Conservation (phyloP, 2,888 invertebrate genomes). For the Tiphia femorata region DNA sequence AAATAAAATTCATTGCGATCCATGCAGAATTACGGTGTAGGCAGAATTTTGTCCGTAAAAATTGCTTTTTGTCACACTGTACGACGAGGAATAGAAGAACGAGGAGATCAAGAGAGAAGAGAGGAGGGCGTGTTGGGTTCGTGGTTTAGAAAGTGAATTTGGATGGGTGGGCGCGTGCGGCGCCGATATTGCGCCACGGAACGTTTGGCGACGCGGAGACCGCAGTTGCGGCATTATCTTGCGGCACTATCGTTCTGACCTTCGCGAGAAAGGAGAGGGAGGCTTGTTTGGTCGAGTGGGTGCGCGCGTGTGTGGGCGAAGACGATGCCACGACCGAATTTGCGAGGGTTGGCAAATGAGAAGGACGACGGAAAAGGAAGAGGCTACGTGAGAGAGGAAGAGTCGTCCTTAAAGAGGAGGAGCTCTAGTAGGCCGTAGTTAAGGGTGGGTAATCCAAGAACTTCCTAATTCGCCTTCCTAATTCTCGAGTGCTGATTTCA, state of each 20-base stretch:
- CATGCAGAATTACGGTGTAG: too few species aligned
- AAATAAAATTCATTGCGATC: too few species aligned
- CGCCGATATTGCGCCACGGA: constrained; percentile 25
- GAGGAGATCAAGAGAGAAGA: too few species aligned
- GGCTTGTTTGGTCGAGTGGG: neutral
- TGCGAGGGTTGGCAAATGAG: neutral
- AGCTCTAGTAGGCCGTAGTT: too few species aligned
- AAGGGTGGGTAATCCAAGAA: too few species aligned
- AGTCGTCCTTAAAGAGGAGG: neutral
- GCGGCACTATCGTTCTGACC: constrained; percentile 29
- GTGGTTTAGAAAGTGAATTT: constrained; percentile 33
- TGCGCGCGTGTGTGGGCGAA: neutral
- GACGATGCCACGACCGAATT: too few species aligned
- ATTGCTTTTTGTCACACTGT: too few species aligned
- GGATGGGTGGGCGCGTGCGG: too few species aligned
- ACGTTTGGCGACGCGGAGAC: constrained; percentile 31
- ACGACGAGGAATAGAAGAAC: too few species aligned
- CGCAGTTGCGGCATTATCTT: constrained; percentile 34
- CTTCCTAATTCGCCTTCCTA: too few species aligned
- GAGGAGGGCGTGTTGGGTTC: too few species aligned
- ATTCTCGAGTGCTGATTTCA: constrained; percentile 22
- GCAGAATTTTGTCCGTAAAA: too few species aligned
- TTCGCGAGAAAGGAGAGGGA: constrained; percentile 1
- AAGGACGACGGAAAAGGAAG: neutral
- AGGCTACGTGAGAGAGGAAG: neutral